phyloP scores from a whole-genome alignment of 2,888 invertebrate genomes.

The Agrochola lota region DNA sequence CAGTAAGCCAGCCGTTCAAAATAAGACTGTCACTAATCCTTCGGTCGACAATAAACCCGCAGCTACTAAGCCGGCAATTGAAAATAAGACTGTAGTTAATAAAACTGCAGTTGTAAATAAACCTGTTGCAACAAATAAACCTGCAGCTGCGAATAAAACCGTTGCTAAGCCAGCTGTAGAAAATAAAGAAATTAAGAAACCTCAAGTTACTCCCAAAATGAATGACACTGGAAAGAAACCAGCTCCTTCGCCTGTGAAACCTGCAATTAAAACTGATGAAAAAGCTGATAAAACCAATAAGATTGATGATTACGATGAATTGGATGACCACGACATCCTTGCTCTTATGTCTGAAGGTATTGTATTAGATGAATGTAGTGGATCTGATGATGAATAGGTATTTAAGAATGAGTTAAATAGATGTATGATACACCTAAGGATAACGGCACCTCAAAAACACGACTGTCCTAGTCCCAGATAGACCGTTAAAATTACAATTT shows the following conservation, averaged over 20 bases:
- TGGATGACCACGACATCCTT: slow-evolving; percentile 82
- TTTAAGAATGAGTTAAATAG: slow-evolving; percentile 5
- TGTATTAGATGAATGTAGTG: slow-evolving; percentile 83
- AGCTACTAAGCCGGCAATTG: slow-evolving; percentile 1
- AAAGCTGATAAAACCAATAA: slow-evolving; percentile 19
- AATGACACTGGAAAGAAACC: slow-evolving; percentile 24
- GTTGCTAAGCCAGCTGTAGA: slow-evolving; percentile 1
- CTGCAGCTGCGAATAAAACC: slow-evolving; percentile 5
- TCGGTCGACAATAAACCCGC: slow-evolving; percentile 2
- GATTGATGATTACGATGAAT: slow-evolving; percentile 76
- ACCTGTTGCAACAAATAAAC: slow-evolving; percentile 10
- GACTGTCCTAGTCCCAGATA: slow-evolving; percentile 3
- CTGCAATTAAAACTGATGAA: slow-evolving; percentile 2
- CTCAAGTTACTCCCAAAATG: slow-evolving; percentile 13
- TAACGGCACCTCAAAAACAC: not conserved
- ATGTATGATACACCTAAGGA: slow-evolving; percentile 1
- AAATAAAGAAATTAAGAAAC: slow-evolving; percentile 32
- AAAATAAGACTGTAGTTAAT: slow-evolving; percentile 1
- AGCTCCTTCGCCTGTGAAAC: slow-evolving; percentile 9
- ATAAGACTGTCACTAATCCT: slow-evolving; percentile 1
- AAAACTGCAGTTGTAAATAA: slow-evolving; percentile 14
- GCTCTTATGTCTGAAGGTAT: slow-evolving; percentile 83
- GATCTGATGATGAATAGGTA: slow-evolving; percentile 78
- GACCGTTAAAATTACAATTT: not conserved
- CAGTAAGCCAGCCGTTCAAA: slow-evolving; percentile 16